Percentiles rank a stretch among this genome's conserved stretches.
phyloP scores from a whole-genome alignment of 2,797 vertebrate genomes.

The Pelodytes ibericus region DNA sequence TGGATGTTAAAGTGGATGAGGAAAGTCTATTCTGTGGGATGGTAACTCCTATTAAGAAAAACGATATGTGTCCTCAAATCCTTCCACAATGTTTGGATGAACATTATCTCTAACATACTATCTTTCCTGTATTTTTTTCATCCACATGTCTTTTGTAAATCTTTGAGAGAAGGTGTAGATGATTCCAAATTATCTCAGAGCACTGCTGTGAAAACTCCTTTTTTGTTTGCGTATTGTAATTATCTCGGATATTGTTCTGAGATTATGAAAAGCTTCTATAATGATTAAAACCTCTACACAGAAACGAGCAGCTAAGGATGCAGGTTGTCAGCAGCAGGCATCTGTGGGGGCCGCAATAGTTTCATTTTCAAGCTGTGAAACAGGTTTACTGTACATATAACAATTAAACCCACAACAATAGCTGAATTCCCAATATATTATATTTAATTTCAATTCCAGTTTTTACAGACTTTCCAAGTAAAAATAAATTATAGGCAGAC shows the following conservation, averaged over 20 bases:
- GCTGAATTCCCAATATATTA: neutral
- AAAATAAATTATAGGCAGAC: neutral
- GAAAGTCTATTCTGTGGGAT: too few species aligned
- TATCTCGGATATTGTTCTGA: constrained; percentile 44
- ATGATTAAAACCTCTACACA: constrained; percentile 28
- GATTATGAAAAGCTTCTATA: constrained; percentile 41
- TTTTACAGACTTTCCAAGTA: neutral
- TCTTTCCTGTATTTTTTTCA: neutral
- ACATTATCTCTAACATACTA: neutral
- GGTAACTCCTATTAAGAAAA: too few species aligned
- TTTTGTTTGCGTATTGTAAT: constrained; percentile 21
- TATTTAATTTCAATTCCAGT: neutral
- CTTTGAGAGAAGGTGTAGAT: neutral
- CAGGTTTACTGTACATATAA: constrained; percentile 21
- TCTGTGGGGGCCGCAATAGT: neutral
- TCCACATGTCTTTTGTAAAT: constrained; percentile 1
- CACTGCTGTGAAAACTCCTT: constrained; percentile 24
- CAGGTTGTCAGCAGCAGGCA: constrained; percentile 12
- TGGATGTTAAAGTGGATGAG: neutral
- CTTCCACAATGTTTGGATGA: neutral
- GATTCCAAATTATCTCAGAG: constrained; percentile 20
- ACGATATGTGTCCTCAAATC: too few species aligned
- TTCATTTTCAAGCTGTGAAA: constrained; percentile 20
- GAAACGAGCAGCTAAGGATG: constrained; percentile 1
- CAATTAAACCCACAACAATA: constrained; percentile 34